Evolutionary conservation across 1,140 invertebrate species (phyloP), one percentile per base, ranked within the genome.

Genomic region (Calycopis cecrops): DNA sequence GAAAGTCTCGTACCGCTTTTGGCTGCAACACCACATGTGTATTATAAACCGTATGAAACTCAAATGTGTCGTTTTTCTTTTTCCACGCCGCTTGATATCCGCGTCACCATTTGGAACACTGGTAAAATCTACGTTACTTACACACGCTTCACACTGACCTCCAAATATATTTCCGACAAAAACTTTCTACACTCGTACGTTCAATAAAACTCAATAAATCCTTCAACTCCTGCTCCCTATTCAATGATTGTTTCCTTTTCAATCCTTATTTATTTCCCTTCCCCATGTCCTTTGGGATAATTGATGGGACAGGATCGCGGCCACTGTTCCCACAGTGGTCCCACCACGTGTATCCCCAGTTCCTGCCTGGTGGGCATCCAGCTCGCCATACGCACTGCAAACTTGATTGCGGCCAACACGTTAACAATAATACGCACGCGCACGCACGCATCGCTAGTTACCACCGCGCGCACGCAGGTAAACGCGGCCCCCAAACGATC

Each of bases 241-340:
- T 44, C 14, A 9, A 0, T 14, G 14, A 28, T 17, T 12, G 12
- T 40, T 9, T 52, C n/a, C 17, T 28, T 42, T 21, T 10, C 8
- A n/a, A 18, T 21, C 21, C 12, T 18, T 9, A 2, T 42, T 38
- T 28, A 2, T 52, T 38, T 40, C 18, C 18, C 9, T 42, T 44
- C 57, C 12, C 21, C 35, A 42, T 16, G 56, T 34, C 44, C 38
- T 11, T 33, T 37, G 17, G n/a, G 18, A 18, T 16, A 48, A 7
- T 37, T 3, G 21, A 51, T 51, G 51, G 21, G 21, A 54, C 66
- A 76, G 85, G 84, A 52, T 81, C 89, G 59, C 91, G 94, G 79
- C 95, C 95, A 71, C 90, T 96, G 77, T 96, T 96, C 85, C 94
- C 95, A 69, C 94, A 96, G 89, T 96, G 95, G 95, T 96, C 94